Evolutionary conservation across 2,888 invertebrate genomes (phyloP), one percentile per base, ranked within the genome.

Genomic region (Nesidiocoris tenuis): DNA sequence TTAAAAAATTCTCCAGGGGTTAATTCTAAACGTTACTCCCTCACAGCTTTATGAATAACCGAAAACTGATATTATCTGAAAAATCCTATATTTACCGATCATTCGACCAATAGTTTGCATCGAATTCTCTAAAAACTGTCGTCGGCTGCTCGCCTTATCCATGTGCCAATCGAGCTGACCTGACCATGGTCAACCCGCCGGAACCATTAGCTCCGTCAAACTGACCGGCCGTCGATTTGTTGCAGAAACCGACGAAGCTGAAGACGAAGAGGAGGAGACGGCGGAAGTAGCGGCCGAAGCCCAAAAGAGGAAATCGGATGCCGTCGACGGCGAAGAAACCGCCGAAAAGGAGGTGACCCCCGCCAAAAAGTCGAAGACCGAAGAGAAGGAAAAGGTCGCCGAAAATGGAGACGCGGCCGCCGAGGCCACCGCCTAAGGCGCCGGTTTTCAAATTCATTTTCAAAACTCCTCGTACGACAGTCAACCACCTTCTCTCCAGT

Each of bases 311-410:
- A 72, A 61, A 61, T 72, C 72, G 19, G 72, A 72, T 22, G 61
- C 39, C n/a, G 54, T 72, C 72, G 72, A 64, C 57, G 74, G 74
- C 16, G 65, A 74, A 12, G 74, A 74, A 24, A 65, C 18, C 23
- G 74, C 74, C 17, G 74, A 74, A 17, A 74, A 74, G 19, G 74
- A 74, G 18, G 87, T 86, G 64, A 88, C 89, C 77, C 90, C 90
- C 7, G 91, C 91, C 82, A 91, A 91, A 84, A 91, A 91, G 82
- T 88, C 89, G 79, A 91, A 90, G 85, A 85, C 90, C 74, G 88
- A 87, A 16, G 90, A 90, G 65, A 77, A 79, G 70, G 39, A 39
- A 39, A 39, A 39, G 12, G 39, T 39, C 3, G 77, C 74, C 25
- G 79, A 79, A 71, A 79, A 79, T 61, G 79, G 79, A 75, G 78